Percentiles rank a stretch among this genome's conserved stretches.
Evolutionary conservation across 2,888 invertebrate genomes (phyloP).

Genomic region (Lycia hirtaria): DNA sequence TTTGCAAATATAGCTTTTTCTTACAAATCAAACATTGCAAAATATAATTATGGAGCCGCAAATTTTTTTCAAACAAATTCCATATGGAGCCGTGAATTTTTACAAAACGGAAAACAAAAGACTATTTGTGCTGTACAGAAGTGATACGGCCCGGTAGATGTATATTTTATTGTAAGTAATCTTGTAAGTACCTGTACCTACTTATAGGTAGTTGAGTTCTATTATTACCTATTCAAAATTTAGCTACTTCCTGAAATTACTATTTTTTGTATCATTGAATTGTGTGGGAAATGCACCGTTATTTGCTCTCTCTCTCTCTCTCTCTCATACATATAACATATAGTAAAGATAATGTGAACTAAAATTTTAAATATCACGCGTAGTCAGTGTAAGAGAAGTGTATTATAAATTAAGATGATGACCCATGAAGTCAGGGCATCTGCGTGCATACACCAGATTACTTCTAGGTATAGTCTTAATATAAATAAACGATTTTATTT

Average conservation of each 20-base stretch:
- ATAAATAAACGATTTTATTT: constrained; percentile 17
- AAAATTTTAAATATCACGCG: not conserved
- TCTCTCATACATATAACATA: not conserved
- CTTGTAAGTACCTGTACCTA: too few relatives aligned
- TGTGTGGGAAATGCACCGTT: constrained; percentile 19
- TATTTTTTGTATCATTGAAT: constrained; percentile 13
- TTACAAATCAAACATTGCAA: too few relatives aligned
- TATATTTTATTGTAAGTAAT: too few relatives aligned
- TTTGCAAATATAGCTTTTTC: too few relatives aligned
- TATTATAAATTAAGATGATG: not conserved
- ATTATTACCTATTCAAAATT: not conserved
- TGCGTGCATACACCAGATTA: constrained; percentile 10
- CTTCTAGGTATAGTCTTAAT: not conserved
- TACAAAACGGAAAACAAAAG: too few relatives aligned
- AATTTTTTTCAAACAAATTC: not conserved
- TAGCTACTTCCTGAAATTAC: not conserved
- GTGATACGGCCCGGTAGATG: too few relatives aligned
- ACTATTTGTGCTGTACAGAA: too few relatives aligned
- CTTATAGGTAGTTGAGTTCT: too few relatives aligned
- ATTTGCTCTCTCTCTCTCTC: constrained; percentile 10
- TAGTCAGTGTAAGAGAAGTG: too few relatives aligned
- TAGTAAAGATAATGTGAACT: not conserved
- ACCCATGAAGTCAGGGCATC: constrained; percentile 13
- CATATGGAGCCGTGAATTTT: too few relatives aligned
- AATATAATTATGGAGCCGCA: not conserved